These are phyloP conservation scores for Bacillus rossius DNA, from an alignment of 1,140 invertebrate species.

Conservation along the genomic window DNA sequence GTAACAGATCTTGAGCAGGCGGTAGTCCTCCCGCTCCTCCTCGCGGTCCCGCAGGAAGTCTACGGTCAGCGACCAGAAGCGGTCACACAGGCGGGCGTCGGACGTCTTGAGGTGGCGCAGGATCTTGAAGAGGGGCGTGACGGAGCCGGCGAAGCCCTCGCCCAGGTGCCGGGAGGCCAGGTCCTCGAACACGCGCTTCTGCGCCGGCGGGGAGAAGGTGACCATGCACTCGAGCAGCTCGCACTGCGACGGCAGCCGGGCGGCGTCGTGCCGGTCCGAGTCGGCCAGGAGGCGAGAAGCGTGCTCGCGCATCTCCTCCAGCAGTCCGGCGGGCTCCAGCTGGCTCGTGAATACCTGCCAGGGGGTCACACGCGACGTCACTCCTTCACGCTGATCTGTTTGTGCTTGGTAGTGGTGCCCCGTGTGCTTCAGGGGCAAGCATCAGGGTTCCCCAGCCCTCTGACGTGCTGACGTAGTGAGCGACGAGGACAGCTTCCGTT, in stretches of 20 bases:
- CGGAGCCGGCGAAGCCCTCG: background rate
- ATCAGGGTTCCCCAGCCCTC: too few species aligned
- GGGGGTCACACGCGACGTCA: too few species aligned
- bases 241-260: background rate
- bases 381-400: too few species aligned
- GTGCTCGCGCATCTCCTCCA: conserved; percentile 1
- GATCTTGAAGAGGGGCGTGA: conserved; percentile 36
- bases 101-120: conserved; percentile 42
- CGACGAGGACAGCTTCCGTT: too few species aligned
- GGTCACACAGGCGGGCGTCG: conserved; percentile 37
- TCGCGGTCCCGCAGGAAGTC: conserved; percentile 25
- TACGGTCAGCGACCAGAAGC: conserved; percentile 39
- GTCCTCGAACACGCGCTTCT: conserved; percentile 1
- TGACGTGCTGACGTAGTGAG: too few species aligned
- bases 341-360: background rate
- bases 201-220: conserved; percentile 1
- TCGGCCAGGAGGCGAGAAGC: background rate
- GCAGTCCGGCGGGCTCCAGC: conserved; percentile 3
- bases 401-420: too few species aligned
- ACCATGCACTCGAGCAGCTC: conserved; percentile 1
- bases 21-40: conserved; percentile 22
- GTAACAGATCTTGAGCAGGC: conserved; percentile 38
- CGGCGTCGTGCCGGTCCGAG: background rate
- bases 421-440: too few species aligned
- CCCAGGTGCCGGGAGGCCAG: background rate